Evolutionary conservation across 2,888 invertebrate genomes (phyloP).

Genomic region (Drosophila subquinaria): DNA sequence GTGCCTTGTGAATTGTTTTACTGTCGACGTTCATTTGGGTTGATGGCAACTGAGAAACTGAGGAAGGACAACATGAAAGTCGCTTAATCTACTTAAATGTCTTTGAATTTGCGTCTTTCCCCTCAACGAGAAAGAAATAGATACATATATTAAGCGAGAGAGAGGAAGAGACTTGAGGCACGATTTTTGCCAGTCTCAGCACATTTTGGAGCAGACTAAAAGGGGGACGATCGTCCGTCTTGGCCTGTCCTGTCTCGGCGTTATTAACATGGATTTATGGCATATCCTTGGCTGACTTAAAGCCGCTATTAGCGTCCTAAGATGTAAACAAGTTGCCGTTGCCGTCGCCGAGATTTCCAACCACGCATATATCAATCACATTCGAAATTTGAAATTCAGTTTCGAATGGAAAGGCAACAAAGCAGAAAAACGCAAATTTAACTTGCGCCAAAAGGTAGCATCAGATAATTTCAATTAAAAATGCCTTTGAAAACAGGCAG

Average conservation of each 20-base stretch:
- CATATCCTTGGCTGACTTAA: conserved; percentile 72
- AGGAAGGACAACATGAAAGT: conserved; percentile 70
- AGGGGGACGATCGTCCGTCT: conserved; percentile 22
- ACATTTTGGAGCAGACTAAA: conserved; percentile 38
- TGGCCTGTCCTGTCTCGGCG: conserved; percentile 22
- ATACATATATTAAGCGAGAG: neutral
- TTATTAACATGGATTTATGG: conserved; percentile 81
- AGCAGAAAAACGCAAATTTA: conserved; percentile 70
- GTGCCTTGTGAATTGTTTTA: conserved; percentile 78
- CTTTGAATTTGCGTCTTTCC: conserved; percentile 68
- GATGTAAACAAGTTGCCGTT: conserved; percentile 69
- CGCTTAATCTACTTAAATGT: conserved; percentile 81
- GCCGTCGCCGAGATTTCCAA: conserved; percentile 8
- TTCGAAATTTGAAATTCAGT: conserved; percentile 3
- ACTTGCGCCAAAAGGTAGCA: conserved; percentile 61
- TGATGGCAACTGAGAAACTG: conserved; percentile 53
- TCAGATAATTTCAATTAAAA: conserved; percentile 81
- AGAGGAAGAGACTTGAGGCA: conserved; percentile 10
- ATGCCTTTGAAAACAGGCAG: conserved; percentile 61
- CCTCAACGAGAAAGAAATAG: neutral
- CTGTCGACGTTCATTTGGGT: conserved; percentile 81
- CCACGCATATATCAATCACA: conserved; percentile 37
- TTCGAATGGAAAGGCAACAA: conserved; percentile 53
- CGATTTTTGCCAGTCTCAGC: conserved; percentile 50
- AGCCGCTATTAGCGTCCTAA: conserved; percentile 70